Percentiles rank a stretch among this genome's conserved stretches.
Evolutionary conservation across 2,113 vertebrate species (phyloP).

Genomic region (Silurus glanis): DNA sequence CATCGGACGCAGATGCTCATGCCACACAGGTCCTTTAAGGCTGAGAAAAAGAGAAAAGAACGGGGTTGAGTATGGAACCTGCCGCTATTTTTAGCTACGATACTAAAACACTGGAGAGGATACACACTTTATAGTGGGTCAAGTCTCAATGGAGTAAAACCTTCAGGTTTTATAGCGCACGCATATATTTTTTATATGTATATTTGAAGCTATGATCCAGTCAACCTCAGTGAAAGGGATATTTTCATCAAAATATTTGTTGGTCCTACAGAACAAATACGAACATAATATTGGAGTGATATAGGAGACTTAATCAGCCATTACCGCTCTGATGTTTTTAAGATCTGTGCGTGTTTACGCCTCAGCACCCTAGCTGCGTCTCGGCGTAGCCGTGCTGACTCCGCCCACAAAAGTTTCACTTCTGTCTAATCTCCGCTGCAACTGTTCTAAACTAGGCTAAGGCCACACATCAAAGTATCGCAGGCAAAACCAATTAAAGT

Average conservation of each 20-base stretch:
- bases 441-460: constrained; percentile 34
- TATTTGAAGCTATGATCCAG: not conserved
- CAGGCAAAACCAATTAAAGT: constrained; percentile 44
- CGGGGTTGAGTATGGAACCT: not conserved
- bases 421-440: constrained; percentile 26
- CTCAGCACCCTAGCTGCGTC: not conserved
- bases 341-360: not conserved
- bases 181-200: no score
- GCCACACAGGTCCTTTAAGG: constrained; percentile 61
- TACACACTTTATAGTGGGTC: constrained; percentile 14
- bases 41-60: constrained; percentile 49
- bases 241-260: not conserved
- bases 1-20: constrained; percentile 61
- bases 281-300: not conserved
- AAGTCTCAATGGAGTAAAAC: not conserved
- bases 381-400: not conserved
- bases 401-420: constrained; percentile 9
- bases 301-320: not conserved
- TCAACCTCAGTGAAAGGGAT: not conserved
- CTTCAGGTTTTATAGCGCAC: not conserved
- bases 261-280: not conserved
- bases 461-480: constrained; percentile 41
- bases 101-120: not conserved
- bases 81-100: not conserved
- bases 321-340: not conserved